Evolutionary conservation across 2,888 invertebrate genomes (phyloP).

Genomic region (Amorpha juglandis): DNA sequence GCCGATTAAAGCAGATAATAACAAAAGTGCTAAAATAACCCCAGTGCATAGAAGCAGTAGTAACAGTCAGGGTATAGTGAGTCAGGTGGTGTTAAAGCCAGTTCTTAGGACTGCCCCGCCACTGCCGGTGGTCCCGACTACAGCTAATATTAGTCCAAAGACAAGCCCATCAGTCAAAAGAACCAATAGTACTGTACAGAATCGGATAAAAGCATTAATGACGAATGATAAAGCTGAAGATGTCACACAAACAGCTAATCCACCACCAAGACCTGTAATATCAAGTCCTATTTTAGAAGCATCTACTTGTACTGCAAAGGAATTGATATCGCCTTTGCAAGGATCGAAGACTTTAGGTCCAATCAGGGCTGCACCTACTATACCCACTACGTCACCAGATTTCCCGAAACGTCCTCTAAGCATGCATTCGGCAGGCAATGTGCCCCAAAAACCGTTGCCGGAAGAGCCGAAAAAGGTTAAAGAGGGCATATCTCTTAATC

Average conservation of each 20-base stretch:
- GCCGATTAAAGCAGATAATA: conserved; percentile 38
- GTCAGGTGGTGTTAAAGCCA: conserved; percentile 68
- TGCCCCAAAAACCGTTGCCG: conserved; percentile 73
- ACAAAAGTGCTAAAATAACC: conserved; percentile 83
- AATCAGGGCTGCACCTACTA: conserved; percentile 83
- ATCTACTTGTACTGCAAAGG: conserved; percentile 91
- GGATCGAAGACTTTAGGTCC: conserved; percentile 86
- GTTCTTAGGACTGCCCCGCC: conserved; percentile 86
- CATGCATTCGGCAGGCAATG: conserved; percentile 66
- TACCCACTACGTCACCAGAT: conserved; percentile 67
- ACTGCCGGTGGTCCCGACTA: conserved; percentile 82
- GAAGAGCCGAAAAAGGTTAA: conserved; percentile 83
- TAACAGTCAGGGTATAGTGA: conserved; percentile 65
- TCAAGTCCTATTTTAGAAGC: conserved; percentile 92
- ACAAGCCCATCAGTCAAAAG: conserved; percentile 72
- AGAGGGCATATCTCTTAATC: conserved; percentile 86
- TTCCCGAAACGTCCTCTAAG: conserved; percentile 81
- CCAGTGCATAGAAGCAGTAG: conserved; percentile 76
- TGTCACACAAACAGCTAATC: conserved; percentile 72
- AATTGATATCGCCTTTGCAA: conserved; percentile 86
- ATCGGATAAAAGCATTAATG: conserved; percentile 75
- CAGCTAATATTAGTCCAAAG: conserved; percentile 63
- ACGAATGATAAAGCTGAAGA: conserved; percentile 73
- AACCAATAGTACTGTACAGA: conserved; percentile 71
- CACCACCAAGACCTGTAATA: conserved; percentile 90